A percentile compares a stretch with the other conserved stretches of the same genome.
phyloP scores from a whole-genome alignment of 2,797 vertebrate genomes.

The Lutjanus argentimaculatus region DNA sequence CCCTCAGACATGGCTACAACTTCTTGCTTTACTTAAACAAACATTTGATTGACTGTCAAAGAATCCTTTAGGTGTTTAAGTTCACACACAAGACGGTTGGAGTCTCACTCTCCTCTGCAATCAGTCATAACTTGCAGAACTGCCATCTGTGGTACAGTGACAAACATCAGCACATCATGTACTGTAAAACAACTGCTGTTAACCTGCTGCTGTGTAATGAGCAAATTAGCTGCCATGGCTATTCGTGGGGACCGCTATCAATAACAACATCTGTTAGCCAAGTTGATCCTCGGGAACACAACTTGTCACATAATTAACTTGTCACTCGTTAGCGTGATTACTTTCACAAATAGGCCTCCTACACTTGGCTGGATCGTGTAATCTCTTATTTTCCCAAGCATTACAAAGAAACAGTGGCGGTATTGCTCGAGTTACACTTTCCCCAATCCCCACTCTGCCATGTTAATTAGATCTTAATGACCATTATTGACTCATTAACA shows the following conservation, averaged over 20 bases:
- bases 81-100: slow-evolving; percentile 23
- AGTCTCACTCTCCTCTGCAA: slow-evolving; percentile 4
- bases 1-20: not conserved
- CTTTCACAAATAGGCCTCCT: slow-evolving; percentile 86
- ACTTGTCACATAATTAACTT: slow-evolving; percentile 94
- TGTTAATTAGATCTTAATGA: slow-evolving; percentile 96
- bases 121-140: not conserved
- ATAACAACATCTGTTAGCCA: slow-evolving; percentile 76
- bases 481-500: slow-evolving; percentile 96
- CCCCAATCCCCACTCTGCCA: slow-evolving; percentile 86
- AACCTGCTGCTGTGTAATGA: slow-evolving; percentile 56
- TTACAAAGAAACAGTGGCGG: slow-evolving; percentile 87
- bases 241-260: slow-evolving; percentile 79
- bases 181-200: slow-evolving; percentile 44
- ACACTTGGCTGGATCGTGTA: slow-evolving; percentile 82
- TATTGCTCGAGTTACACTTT: slow-evolving; percentile 87
- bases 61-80: not conserved
- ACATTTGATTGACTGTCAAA: slow-evolving; percentile 14
- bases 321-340: slow-evolving; percentile 86
- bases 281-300: slow-evolving; percentile 81
- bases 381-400: slow-evolving; percentile 90
- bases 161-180: slow-evolving; percentile 40
- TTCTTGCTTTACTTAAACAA: slow-evolving; percentile 3
- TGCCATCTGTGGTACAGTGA: slow-evolving; percentile 26
- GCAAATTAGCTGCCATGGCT: slow-evolving; percentile 75